Evolutionary conservation across 2,888 invertebrate genomes (phyloP), one percentile per base, ranked within the genome.

Genomic region (Corythucha ciliata): DNA sequence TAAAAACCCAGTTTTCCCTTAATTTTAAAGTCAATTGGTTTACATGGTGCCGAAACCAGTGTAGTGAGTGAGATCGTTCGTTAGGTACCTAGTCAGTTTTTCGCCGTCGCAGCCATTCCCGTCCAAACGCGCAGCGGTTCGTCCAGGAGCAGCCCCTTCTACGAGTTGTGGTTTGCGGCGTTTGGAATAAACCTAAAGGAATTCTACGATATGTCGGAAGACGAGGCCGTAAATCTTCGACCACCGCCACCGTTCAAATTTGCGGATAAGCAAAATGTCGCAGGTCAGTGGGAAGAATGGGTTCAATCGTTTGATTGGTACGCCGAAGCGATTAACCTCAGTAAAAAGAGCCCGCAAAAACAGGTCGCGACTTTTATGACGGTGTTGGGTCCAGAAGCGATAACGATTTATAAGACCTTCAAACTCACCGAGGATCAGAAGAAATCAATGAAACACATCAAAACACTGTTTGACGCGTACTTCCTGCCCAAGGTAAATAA

Each of bases 291-390:
- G 29, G 21, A 44, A n/a, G 5, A 27, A 44, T 44, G 44, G 44
- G 6, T 44, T 6, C 44, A 26, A 16, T 22, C 14, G 14, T 44
- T 44, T n/a, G 37, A 39, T 7, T 47, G 47, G 47, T 34, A 22
- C 14, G 47, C 47, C 3, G 47, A 47, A 34, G 36, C 47, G 8
- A 34, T 6, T 34, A 16, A 20, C 25, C 18, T 48, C 3, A 34
- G 3, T 6, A 48, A 36, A 24, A 48, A 48, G 26, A 48, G 18
- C 10, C 48, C 26, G 25, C 18, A 36, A 21, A 48, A 48, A 37
- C 34, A 48, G 16, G 48, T 48, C 12, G 48, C 48, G 6, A 36
- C 48, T 37, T 48, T 48, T 26, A 48, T 48, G 48, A 48, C 48
- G 12, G 48, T 25, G 7, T 36, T 37, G 26, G 48, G 37, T 7